phyloP scores from a whole-genome alignment of 2,888 invertebrate species.

The Glaucopsyche alexis region DNA sequence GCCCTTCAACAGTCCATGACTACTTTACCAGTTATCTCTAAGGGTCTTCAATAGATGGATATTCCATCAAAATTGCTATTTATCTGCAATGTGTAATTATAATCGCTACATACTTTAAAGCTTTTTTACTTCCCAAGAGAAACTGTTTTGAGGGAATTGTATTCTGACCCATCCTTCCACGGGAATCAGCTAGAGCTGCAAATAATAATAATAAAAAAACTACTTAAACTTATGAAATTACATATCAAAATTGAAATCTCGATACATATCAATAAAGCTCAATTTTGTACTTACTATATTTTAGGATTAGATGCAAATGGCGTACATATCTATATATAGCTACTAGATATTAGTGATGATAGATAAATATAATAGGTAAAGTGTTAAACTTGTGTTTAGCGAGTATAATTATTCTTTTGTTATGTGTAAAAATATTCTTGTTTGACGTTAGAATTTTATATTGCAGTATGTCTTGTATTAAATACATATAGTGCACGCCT shows the following conservation, averaged over 20 bases:
- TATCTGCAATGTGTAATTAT: no score
- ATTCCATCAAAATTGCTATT: no score
- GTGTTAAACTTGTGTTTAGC: constrained; percentile 43
- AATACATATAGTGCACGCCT: constrained; percentile 57
- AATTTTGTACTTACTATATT: constrained; percentile 77
- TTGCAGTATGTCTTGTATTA: constrained; percentile 41
- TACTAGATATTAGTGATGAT: constrained; percentile 52
- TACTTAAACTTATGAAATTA: constrained; percentile 21
- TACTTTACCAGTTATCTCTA: no score
- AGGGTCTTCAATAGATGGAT: no score
- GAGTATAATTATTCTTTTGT: constrained; percentile 18
- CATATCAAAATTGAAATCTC: constrained; percentile 58
- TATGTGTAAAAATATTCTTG: constrained; percentile 33
- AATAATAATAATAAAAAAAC: neutral
- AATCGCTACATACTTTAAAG: neutral
- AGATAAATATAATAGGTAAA: constrained; percentile 43
- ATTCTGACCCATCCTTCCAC: neutral
- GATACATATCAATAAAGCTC: constrained; percentile 78
- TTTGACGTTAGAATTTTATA: constrained; percentile 40
- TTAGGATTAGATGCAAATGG: constrained; percentile 71
- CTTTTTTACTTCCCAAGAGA: neutral
- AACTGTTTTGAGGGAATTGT: neutral
- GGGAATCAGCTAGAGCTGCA: neutral
- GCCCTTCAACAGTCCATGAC: no score
- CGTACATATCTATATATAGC: constrained; percentile 60